Base-by-base conservation (phyloP, 2,797 vertebrate genomes). In the Eulemur mongoz region DNA sequence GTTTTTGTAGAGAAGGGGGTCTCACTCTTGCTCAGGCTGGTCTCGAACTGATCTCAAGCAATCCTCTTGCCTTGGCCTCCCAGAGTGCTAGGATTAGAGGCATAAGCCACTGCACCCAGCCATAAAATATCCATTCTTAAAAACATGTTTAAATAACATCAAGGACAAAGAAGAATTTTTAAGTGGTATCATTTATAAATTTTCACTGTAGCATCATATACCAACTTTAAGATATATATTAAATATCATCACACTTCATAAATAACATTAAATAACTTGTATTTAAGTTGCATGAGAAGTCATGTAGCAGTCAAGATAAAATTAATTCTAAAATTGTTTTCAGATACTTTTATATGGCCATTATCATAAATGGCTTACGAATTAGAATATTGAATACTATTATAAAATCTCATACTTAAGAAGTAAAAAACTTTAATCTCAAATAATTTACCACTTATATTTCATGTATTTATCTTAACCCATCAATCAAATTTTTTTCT, bases 301-400 rank as follows among this genome's bases (percentile, higher is more conserved):
- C 32, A 93, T 45, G 17, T 25, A 94, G 25, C 25, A 87, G 80
- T 87, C 9, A 20, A 96, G 38, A 79, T 91, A 79, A 75, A 91
- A 89, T n/a, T 40, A 93, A 93, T 57, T 88, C 32, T 91, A 96
- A 92, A 96, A 88, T 65, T 17, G 61, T n/a, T 63, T 90, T 75
- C 27, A 92, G 32, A 92, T 85, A 69, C 40, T 72, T 63, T 72
- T 7, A 79, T 72, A 92, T 78, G 2, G 17, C 25, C n/a, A 91
- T 89, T 92, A 85, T 14, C 43, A 78, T 73, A 83, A 79, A 50
- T 70, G 17, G 30, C 30, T 96, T 95, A 73, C 65, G 10, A 95
- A 76, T 67, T 79, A 40, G 65, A 91, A 57, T 32, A 69, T 5
- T 86, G 12, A 76, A 65, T 54, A 84, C 22, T 48, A 57, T 57